Evolutionary conservation across 2,797 vertebrate species (phyloP), one percentile per base, ranked within the genome.

Genomic region (Petrocephalus schoutedeni): DNA sequence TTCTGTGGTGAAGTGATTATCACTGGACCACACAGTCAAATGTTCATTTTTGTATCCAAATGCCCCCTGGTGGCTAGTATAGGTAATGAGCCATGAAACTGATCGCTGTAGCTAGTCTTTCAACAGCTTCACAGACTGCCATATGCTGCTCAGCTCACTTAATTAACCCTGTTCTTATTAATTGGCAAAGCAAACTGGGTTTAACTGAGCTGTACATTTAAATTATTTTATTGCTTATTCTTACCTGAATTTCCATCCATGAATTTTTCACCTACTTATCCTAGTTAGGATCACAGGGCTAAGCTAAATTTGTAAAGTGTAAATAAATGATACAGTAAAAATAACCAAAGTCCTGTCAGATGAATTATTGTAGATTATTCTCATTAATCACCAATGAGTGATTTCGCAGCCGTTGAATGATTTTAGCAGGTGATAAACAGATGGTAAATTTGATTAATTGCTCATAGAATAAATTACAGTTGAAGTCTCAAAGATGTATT

Each of bases 21-120:
- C 74, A 82, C 6, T 32, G 32, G 8, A 28, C 3, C 3, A 36
- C 74, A 49, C 19, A 49, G 28, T 49, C n/a, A 10, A 45, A 82
- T 51, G 2, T 82, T 82, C n/a, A 21, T 45, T 16, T 82, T 83
- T 83, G 51, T 54, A 54, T 49, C 4, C 21, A 23, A 83, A 19
- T 28, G 80, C 80, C 80, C 80, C 49, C 80, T 83, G 49, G 80
- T 83, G 80, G 49, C 80, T 54, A 51, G 77, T 82, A 8, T 82
- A 51, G 41, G 77, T 82, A n/a, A 82, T 23, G n/a, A 21, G 45
- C 9, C 77, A 23, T 51, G 53, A 12, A 53, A 83, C 23, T 21
- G 45, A 54, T 83, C 10, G 4, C 21, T 53, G 23, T 53, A 54
- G 21, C 51, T 21, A 80, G 74, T 41, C 74, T 80, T 49, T n/a